Base-by-base conservation (phyloP, 2,113 vertebrate genomes). In the Megaceryle maxima region DNA sequence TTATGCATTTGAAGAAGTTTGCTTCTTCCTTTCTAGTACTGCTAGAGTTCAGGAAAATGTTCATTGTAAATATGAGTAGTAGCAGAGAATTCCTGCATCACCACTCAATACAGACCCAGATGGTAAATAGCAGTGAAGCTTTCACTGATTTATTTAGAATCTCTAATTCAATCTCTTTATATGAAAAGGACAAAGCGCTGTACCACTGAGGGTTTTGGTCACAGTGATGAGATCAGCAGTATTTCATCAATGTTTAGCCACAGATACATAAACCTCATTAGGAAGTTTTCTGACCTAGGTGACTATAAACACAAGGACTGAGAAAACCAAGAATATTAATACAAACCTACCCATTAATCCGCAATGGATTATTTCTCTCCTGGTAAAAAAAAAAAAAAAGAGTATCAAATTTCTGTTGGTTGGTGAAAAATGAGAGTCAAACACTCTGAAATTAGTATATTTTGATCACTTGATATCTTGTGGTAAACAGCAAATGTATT, bases 1-100 rank as follows among this genome's bases (percentile, higher is more conserved):
- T 93, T 73, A 79, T 22, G 25, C 31, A 72, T 87, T 83, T 93
- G 76, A 87, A 77, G 79, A 79, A 82, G 68, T 88, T 92, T 87
- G 22, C 53, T 92, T 78, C 55, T 90, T 80, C 56, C 69, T 73
- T 86, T 84, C 28, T 48, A 57, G 39, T 62, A 70, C 67, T 70
- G 39, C 16, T 69, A 66, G 14, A 43, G 31, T 51, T 91, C 6
- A 4, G 67, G 43, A 62, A 91, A 83, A 87, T 20, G 16, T 41
- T 66, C 20, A 21, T 75, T 78, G 37, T 81, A 92, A 90, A 86
- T 56, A 64, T 6, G 57, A 92, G 35, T 72, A 88, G 68, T 80
- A 94, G 74, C 41, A 68, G 83, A 77, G 74, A 96, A 93, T 87
- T 51, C 69, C 83, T 62, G 35, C 3, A 2, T 53, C 28, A 10